These are phyloP conservation scores for Motacilla tschutschensis DNA, from an alignment of 2,113 vertebrate species.

Conservation along the genomic window DNA sequence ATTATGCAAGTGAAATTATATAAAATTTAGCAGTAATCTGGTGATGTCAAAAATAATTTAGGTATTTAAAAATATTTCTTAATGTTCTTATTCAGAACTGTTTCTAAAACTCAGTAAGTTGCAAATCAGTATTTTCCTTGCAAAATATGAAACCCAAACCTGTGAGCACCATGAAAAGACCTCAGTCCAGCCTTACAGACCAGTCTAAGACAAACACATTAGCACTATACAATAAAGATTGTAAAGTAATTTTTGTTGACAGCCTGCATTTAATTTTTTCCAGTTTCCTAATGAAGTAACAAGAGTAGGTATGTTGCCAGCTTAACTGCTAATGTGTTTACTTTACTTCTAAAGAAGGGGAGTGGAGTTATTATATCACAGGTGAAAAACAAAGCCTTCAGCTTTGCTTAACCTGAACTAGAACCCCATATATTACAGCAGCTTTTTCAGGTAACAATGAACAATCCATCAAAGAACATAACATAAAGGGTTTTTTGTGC, in stretches of 20 bases:
- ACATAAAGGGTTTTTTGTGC: not conserved
- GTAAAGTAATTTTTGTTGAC: not conserved
- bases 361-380: not conserved
- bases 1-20: not conserved
- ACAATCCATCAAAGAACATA: conserved; percentile 4
- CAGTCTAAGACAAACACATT: not conserved
- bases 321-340: conserved; percentile 5
- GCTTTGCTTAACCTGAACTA: conserved; percentile 23
- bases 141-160: not conserved
- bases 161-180: not conserved
- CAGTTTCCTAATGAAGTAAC: not conserved
- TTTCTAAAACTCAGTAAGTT: not conserved
- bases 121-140: not conserved
- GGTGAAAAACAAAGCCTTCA: not conserved
- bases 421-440: not conserved
- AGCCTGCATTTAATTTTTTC: not conserved
- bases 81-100: not conserved
- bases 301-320: not conserved
- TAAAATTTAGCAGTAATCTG: not conserved
- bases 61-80: not conserved
- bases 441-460: conserved; percentile 15
- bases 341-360: conserved; percentile 6
- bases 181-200: not conserved
- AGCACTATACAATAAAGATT: not conserved
- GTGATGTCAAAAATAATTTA: not conserved